Conservation (phyloP, 2,797 vertebrate species). For the Lagorchestes hirsutus region DNA sequence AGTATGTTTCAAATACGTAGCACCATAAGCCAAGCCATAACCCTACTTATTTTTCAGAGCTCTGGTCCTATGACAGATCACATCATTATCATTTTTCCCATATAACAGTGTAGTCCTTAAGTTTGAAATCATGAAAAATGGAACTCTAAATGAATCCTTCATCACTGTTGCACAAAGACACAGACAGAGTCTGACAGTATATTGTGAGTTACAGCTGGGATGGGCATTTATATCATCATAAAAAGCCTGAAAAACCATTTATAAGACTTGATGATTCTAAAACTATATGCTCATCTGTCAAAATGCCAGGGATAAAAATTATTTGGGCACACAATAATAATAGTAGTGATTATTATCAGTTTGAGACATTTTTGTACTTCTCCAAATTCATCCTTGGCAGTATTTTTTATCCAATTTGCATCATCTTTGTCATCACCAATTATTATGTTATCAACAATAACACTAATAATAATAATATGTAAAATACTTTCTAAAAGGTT, state of each 20-base stretch:
- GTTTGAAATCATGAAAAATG: slow-evolving; percentile 25
- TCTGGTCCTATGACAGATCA: not conserved
- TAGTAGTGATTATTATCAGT: not conserved
- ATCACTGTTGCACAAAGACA: not conserved
- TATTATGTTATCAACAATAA: not conserved
- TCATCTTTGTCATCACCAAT: not conserved
- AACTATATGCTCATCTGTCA: not conserved
- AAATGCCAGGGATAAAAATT: not conserved
- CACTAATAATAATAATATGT: not conserved
- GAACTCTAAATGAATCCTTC: not conserved
- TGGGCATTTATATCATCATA: not conserved
- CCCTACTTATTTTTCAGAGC: not conserved
- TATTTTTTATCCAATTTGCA: not conserved
- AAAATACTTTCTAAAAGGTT: not conserved
- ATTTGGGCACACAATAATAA: not conserved
- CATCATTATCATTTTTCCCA: not conserved
- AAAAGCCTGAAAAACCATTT: not conserved
- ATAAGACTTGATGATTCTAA: not conserved
- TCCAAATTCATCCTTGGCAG: not conserved
- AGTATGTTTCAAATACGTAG: not conserved
- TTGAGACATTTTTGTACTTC: not conserved
- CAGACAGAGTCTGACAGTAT: not conserved
- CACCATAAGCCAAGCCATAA: slow-evolving; percentile 16
- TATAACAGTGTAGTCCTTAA: not conserved
- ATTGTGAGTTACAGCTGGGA: slow-evolving; percentile 1